Base-by-base conservation (phyloP, 2,797 vertebrate genomes). In the Jordanella pulchra region DNA sequence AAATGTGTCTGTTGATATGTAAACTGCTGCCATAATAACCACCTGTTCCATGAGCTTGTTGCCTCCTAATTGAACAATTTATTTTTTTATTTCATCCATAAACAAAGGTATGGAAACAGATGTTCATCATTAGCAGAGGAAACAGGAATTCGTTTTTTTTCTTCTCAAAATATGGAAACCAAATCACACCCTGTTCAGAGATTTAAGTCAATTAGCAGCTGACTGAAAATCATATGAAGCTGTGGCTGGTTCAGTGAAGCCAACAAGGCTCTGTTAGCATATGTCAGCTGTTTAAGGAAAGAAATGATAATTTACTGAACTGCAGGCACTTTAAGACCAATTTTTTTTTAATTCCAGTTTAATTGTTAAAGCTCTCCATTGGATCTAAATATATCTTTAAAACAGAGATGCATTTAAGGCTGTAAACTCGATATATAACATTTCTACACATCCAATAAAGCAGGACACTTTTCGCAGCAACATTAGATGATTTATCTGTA, bases 61-160 rank as follows among this genome's bases (percentile, higher is more conserved):
- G 13, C 39, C 47, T 82, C 58, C 72, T 85, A 88, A 89, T 80
- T 23, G 67, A 66, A 75, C 67, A 74, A 68, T 68, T 44, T 65
- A 82, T 85, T 84, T 42, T 78, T 51, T 25, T n/a, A 7, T 28
- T 69, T 69, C 77, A 86, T 86, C 85, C 87, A 83, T 81, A 80
- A 73, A 72, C 48, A 65, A 78, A 67, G 67, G 64, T 71, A 47
- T 70, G 75, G 74, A 85, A 90, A 80, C 92, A 92, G 92, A 93
- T 92, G 91, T 76, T 87, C 54, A 67, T 85, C 79, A 84, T 89
- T 90, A 90, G 76, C 73, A 64, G 67, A 32, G 64, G 80, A 81
- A 79, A 84, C 23, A 73, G 10, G n/a, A 35, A 79, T 71, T 58
- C 65, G 32, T 9, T 12, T 66, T 68, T 65, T n/a, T 56, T 58